Base-by-base conservation (phyloP, 2,888 invertebrate genomes). In the Erebia ligea region DNA sequence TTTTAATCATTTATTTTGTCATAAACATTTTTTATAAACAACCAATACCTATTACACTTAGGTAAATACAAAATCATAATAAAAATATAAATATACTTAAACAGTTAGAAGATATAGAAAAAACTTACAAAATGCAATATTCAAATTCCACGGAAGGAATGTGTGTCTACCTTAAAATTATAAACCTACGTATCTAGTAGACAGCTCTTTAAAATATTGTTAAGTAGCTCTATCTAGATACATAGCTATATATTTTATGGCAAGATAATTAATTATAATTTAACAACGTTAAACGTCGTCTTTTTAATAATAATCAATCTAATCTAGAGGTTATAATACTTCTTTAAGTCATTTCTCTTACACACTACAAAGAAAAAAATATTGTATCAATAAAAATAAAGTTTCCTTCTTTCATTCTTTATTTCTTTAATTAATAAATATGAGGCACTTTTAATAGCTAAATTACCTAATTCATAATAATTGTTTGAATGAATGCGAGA, bases 341-440 rank as follows among this genome's bases (percentile, higher is more conserved):
- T 67, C 67, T 58, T 67, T 66, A 45, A 66, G 45, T 66, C 66
- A 42, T 54, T 64, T 66, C 42, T 21, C 67, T 67, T 67, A 67
- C 21, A 57, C 17, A 10, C 58, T 67, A 58, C 48, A 25, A 58
- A 58, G 42, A 66, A 66, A 57, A 21, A 52, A 50, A 25, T 34
- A 34, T 6, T 34, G 13, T n/a, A 40, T 65, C 50, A 8, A 48
- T 19, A 25, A 62, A 48, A 21, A 42, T 19, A 42, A 21, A 61
- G 17, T 15, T 40, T 40, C n/a, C 17, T 40, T 40, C 10, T 34
- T 42, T 59, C 34, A n/a, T n/a, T n/a, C n/a, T n/a, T n/a, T 34
- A 34, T 45, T 42, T 17, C 8, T 21, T 48, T 48, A 62, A 21
- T 45, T 45, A 45, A 61, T 48, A 62, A 62, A 62, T 45, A 21